Evolutionary conservation across 2,888 invertebrate genomes (phyloP).

Genomic region (Tigriopus californicus): DNA sequence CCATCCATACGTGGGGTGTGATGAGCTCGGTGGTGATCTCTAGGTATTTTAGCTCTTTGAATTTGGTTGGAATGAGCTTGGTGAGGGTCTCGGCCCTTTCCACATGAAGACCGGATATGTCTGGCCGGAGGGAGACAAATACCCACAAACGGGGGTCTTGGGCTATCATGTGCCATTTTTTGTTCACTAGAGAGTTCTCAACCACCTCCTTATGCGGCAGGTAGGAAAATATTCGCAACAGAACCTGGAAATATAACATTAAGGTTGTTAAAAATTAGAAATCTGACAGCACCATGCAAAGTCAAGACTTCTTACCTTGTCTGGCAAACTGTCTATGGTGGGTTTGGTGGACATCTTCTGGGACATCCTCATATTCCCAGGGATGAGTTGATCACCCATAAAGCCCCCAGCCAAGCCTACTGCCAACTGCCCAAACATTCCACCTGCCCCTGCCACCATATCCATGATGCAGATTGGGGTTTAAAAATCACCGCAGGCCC

Average conservation of each 20-base stretch:
- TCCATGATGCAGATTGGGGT: neutral
- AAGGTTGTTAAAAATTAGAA: too few species aligned
- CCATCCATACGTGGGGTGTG: constrained; percentile 42
- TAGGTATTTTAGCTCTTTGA: constrained; percentile 69
- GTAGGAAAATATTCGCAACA: constrained; percentile 83
- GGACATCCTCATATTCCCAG: neutral
- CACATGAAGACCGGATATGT: constrained; percentile 84
- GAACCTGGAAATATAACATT: constrained; percentile 27
- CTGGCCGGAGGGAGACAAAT: constrained; percentile 84
- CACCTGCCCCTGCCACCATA: constrained; percentile 7
- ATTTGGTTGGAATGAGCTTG: constrained; percentile 64
- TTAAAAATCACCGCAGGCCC: too few species aligned
- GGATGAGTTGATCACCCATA: neutral
- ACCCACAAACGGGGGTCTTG: constrained; percentile 91
- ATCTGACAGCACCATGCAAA: too few species aligned
- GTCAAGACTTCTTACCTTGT: constrained; percentile 41
- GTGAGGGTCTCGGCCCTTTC: constrained; percentile 68
- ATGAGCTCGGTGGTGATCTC: constrained; percentile 89
- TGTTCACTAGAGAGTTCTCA: constrained; percentile 79
- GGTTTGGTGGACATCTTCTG: constrained; percentile 26
- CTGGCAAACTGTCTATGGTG: constrained; percentile 91
- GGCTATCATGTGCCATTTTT: constrained; percentile 85
- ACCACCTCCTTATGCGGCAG: constrained; percentile 82
- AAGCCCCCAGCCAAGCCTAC: neutral
- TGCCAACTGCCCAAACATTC: neutral